phyloP scores from a whole-genome alignment of 2,113 vertebrate species.

The Raja brachyura region DNA sequence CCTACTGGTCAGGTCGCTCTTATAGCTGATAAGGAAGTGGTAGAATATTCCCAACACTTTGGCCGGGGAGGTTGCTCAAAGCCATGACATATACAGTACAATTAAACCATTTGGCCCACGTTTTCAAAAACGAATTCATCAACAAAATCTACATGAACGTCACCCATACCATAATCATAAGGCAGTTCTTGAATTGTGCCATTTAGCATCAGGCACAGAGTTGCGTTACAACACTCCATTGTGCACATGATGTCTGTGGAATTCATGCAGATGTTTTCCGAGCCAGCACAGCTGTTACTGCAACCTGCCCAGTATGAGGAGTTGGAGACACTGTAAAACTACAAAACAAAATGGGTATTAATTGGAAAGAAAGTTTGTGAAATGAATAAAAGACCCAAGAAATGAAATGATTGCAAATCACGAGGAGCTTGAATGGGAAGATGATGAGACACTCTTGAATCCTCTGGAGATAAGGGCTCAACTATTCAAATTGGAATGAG shows the following conservation, averaged over 20 bases:
- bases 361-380: neutral
- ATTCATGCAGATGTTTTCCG: neutral
- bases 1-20: too few species aligned
- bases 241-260: neutral
- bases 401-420: neutral
- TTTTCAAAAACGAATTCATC: neutral
- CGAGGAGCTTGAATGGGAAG: too few species aligned
- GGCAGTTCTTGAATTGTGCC: neutral
- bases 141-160: neutral
- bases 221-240: constrained; percentile 19
- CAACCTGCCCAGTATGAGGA: constrained; percentile 6
- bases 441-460: too few species aligned
- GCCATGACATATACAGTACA: too few species aligned
- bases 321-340: neutral
- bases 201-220: constrained; percentile 28
- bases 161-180: neutral
- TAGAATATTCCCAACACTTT: neutral
- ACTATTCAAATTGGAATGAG: too few species aligned
- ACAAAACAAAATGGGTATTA: neutral
- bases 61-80: neutral
- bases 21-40: neutral
- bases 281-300: neutral
- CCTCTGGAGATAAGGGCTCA: too few species aligned
- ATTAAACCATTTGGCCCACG: too few species aligned
- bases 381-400: neutral